Base-by-base conservation (phyloP, 2,888 invertebrate species). In the Electrophaes corylata region DNA sequence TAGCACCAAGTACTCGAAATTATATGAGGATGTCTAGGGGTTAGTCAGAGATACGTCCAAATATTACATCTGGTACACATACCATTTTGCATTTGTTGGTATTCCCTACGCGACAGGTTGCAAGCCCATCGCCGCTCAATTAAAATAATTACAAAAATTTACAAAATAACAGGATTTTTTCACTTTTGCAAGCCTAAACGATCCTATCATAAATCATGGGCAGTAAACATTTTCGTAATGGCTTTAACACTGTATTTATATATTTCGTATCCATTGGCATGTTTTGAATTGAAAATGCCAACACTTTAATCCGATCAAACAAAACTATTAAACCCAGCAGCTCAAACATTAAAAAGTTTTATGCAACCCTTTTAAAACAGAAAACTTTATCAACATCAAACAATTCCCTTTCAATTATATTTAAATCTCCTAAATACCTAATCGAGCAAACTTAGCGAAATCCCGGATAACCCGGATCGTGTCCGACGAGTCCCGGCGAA, bases 401-500 rank as follows among this genome's bases (percentile, higher is more conserved):
- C 64, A 64, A 57, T 62, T 64, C 65, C 64, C 62, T 64, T 54
- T 59, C 58, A 67, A 67, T 64, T 62, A 67, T 62, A 65, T 67
- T 67, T 65, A 65, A 67, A 67, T 67, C 67, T 67, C 60, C 57
- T 65, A 67, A 67, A 67, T 67, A 67, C 65, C 62, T 64, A 67
- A 67, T 67, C 67, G 67, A 59, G 59, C 60, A 50, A 60, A 64
- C 58, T 64, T 64, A 45, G 57, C 44, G 50, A 63, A 75, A 79
- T 79, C 69, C 66, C 39, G 51, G 57, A 52, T 44, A 43, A 48
- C 33, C 48, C 69, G 72, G 73, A 67, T 69, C 73, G 81, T 49
- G 58, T 26, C 70, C 69, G 71, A 75, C 40, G 73, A 66, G 67
- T 67, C 72, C 70, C 69, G 71, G 74, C n/a, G 73, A 66, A 67